Percentiles rank a stretch among this genome's conserved stretches.
Conservation (phyloP, 30 jellyfish, hydroid and myxozoan species). For the Morbakka virulenta region DNA sequence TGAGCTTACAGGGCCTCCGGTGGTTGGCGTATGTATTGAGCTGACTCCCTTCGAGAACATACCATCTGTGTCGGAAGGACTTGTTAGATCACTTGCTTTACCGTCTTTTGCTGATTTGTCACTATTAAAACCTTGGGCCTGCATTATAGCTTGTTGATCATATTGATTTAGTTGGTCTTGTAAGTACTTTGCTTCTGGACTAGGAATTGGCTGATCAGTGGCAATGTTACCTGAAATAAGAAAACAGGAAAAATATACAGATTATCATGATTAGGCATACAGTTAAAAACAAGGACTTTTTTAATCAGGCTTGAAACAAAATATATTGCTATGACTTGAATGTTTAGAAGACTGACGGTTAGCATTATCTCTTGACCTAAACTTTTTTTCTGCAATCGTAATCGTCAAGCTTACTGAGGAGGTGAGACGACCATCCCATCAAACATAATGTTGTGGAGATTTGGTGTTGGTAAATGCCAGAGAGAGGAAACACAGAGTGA, state of each 20-base stretch:
- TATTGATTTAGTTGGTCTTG: slow-evolving; percentile 60
- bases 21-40: background rate
- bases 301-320: too few species aligned
- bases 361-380: too few species aligned
- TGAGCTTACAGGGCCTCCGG: too few species aligned
- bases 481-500: too few species aligned
- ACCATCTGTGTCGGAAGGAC: background rate
- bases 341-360: too few species aligned
- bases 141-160: slow-evolving; percentile 59
- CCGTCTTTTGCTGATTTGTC: background rate
- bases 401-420: too few species aligned
- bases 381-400: too few species aligned
- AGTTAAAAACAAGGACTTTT: too few species aligned
- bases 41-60: background rate
- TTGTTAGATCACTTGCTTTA: background rate
- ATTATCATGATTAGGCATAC: background rate
- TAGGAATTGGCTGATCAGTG: slow-evolving; percentile 86
- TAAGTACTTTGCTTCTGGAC: slow-evolving; percentile 52
- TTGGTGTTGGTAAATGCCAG: too few species aligned
- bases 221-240: slow-evolving; percentile 77
- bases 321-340: too few species aligned
- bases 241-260: background rate
- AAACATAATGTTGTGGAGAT: too few species aligned
- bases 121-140: slow-evolving; percentile 44
- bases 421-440: too few species aligned